Evolutionary conservation across 1,140 invertebrate genomes (phyloP).

Genomic region (Saccostrea cuccullata): DNA sequence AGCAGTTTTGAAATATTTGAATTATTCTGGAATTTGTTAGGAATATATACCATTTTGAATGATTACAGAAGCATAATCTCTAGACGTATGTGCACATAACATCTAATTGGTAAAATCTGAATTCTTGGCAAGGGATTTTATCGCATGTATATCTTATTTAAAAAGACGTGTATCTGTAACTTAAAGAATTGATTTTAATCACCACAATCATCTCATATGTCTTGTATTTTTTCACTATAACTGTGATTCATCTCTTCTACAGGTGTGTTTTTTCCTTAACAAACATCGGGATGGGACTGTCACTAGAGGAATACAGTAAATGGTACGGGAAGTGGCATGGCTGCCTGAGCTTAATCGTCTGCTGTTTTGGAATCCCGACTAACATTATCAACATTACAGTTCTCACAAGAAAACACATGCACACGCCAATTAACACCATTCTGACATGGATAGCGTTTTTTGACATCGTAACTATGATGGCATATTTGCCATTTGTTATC

Average conservation of each 20-base stretch:
- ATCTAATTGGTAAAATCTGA: too few relatives aligned
- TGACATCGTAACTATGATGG: conserved; percentile 92
- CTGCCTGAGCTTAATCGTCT: conserved; percentile 87
- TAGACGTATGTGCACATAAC: too few relatives aligned
- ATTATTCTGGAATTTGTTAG: too few relatives aligned
- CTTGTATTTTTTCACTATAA: too few relatives aligned
- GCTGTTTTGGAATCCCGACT: conserved; percentile 91
- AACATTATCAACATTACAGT: conserved; percentile 95
- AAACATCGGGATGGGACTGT: not conserved
- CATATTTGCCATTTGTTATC: conserved; percentile 90
- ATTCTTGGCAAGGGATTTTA: too few relatives aligned
- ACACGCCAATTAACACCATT: conserved; percentile 89
- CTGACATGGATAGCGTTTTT: conserved; percentile 90
- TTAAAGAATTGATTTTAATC: too few relatives aligned
- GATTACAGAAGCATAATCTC: too few relatives aligned
- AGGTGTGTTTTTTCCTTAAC: not conserved
- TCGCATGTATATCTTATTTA: too few relatives aligned
- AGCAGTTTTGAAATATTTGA: too few relatives aligned
- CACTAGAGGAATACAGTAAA: conserved; percentile 41
- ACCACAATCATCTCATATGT: too few relatives aligned
- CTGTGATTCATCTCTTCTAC: not conserved
- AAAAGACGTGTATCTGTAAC: too few relatives aligned
- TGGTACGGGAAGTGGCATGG: conserved; percentile 83
- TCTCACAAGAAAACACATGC: conserved; percentile 90
- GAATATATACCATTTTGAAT: too few relatives aligned